These are phyloP conservation scores for Chaetops frenatus DNA, from an alignment of 2,113 vertebrate genomes.

Conservation along the genomic window DNA sequence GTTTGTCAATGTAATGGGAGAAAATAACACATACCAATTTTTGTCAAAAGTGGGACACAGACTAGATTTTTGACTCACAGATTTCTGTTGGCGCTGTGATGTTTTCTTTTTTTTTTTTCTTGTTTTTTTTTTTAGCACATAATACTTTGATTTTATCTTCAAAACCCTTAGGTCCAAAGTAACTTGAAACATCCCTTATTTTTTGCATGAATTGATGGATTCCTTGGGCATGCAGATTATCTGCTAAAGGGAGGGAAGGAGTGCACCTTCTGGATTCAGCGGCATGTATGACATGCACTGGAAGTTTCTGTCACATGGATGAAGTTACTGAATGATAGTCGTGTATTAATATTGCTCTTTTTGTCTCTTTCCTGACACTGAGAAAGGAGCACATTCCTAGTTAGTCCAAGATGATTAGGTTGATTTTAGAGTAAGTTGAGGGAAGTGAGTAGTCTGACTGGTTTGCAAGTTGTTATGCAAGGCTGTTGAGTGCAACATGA, in stretches of 20 bases:
- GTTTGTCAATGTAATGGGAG: not conserved
- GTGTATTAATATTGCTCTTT: not conserved
- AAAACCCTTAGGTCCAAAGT: not conserved
- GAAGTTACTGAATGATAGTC: not conserved
- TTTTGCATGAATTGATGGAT: not conserved
- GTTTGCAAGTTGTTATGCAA: not conserved
- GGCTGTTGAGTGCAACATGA: not conserved
- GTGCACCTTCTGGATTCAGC: not conserved
- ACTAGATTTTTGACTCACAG: not conserved
- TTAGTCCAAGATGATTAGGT: not conserved
- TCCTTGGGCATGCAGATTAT: not conserved
- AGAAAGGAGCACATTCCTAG: not conserved
- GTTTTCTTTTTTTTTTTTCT: no score
- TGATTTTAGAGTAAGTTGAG: not conserved
- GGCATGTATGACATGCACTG: fast-evolving
- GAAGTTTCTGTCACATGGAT: not conserved
- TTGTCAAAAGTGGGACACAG: not conserved
- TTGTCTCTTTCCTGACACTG: not conserved
- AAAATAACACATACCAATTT: not conserved
- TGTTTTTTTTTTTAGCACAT: not conserved
- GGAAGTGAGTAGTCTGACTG: not conserved
- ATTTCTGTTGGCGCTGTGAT: fast-evolving
- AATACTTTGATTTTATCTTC: not conserved
- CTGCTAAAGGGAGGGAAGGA: not conserved
- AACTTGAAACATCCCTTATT: not conserved